Percentiles rank a stretch among this genome's conserved stretches.
phyloP scores from a whole-genome alignment of 2,888 invertebrate species.

The Hartigia nigra region DNA sequence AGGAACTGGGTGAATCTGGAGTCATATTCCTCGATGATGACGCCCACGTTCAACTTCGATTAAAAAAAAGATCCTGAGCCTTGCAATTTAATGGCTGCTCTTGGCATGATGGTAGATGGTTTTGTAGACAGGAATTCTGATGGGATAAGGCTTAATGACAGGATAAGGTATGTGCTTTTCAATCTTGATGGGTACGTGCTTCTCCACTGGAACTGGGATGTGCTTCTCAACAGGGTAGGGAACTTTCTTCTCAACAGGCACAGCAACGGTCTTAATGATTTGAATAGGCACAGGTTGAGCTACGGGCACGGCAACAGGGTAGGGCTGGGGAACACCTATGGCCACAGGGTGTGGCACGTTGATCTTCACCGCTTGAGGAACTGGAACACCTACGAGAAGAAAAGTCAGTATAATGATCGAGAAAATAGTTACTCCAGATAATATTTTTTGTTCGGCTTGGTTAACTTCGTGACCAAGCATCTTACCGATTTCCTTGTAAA shows the following conservation, averaged over 20 bases:
- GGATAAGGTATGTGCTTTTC: slow-evolving; percentile 77
- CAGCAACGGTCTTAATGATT: slow-evolving; percentile 75
- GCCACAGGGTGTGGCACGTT: slow-evolving; percentile 70
- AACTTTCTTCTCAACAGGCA: slow-evolving; percentile 79
- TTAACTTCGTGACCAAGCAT: neutral
- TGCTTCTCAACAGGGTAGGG: slow-evolving; percentile 77
- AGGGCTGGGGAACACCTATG: slow-evolving; percentile 73
- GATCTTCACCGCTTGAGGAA: slow-evolving; percentile 73
- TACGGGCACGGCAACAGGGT: slow-evolving; percentile 77
- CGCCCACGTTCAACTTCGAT: slow-evolving; percentile 29
- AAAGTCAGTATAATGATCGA: neutral
- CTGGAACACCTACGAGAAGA: slow-evolving; percentile 66
- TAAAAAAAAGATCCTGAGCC: slow-evolving; percentile 9
- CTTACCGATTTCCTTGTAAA: slow-evolving; percentile 75
- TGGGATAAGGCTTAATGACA: slow-evolving; percentile 76
- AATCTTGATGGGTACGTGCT: slow-evolving; percentile 77
- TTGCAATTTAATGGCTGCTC: slow-evolving; percentile 47
- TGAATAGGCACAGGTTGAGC: slow-evolving; percentile 77
- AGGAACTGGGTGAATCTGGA: neutral
- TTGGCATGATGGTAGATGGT: slow-evolving; percentile 79
- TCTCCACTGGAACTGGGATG: slow-evolving; percentile 75
- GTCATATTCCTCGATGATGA: neutral
- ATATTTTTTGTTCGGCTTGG: neutral
- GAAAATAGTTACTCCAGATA: neutral
- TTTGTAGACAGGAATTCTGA: slow-evolving; percentile 79